Conservation (phyloP, 1,140 invertebrate species). For the Limonius californicus region DNA sequence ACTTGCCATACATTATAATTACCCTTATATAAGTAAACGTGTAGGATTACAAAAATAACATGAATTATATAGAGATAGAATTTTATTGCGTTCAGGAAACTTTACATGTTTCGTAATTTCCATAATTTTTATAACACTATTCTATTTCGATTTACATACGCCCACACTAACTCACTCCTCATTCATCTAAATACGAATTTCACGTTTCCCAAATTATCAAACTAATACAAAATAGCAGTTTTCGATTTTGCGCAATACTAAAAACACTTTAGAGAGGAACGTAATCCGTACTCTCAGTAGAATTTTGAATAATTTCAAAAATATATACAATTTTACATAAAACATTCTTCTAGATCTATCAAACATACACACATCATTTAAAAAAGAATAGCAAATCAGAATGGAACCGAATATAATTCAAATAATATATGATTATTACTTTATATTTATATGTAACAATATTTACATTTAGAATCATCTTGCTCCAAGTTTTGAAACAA, state of each 20-base stretch:
- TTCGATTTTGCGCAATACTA: conserved; percentile 25
- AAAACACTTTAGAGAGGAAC: conserved; percentile 39
- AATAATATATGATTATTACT: conserved; percentile 40
- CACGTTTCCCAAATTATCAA: conserved; percentile 31
- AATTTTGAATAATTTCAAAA: conserved; percentile 40
- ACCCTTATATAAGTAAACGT: background rate
- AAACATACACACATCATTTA: conserved; percentile 29
- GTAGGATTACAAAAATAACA: background rate
- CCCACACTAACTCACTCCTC: conserved; percentile 21
- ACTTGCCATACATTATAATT: too few species aligned
- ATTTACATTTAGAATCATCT: conserved; percentile 50
- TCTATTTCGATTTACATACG: conserved; percentile 26
- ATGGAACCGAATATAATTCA: background rate
- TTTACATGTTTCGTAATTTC: conserved; percentile 47
- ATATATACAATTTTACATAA: conserved; percentile 23
- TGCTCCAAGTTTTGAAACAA: conserved; percentile 39
- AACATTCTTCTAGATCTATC: conserved; percentile 30
- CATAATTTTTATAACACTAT: conserved; percentile 40
- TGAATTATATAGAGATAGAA: conserved; percentile 46
- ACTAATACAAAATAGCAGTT: conserved; percentile 11
- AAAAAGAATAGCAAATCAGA: conserved; percentile 10
- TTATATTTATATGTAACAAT: conserved; percentile 46
- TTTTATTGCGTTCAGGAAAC: conserved; percentile 48
- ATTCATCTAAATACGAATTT: conserved; percentile 25
- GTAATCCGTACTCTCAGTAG: conserved; percentile 43